phyloP scores from a whole-genome alignment of 2,797 vertebrate species.

The Intellagama lesueurii region DNA sequence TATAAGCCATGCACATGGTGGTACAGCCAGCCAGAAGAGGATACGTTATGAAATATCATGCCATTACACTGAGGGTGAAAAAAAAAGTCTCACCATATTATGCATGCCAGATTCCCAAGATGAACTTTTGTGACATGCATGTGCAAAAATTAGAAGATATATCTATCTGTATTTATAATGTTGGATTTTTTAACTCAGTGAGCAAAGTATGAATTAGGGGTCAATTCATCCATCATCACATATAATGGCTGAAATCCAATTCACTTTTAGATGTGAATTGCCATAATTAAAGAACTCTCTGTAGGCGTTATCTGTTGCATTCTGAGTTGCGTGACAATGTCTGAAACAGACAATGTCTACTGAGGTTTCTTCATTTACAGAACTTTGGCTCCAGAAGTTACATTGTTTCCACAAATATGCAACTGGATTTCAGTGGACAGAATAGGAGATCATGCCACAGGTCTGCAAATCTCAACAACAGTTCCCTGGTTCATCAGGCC shows the following conservation, averaged over 20 bases:
- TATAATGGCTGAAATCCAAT: too few relatives aligned
- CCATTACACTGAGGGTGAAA: neutral
- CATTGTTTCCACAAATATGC: too few relatives aligned
- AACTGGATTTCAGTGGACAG: too few relatives aligned
- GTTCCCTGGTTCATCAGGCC: neutral
- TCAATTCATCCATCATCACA: neutral
- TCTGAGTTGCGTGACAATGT: too few relatives aligned
- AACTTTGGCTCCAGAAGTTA: too few relatives aligned
- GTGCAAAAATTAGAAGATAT: neutral
- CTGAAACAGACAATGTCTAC: too few relatives aligned
- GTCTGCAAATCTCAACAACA: neutral
- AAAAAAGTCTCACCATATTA: neutral
- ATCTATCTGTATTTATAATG: neutral
- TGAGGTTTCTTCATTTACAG: too few relatives aligned
- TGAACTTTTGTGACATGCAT: neutral
- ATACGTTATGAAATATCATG: neutral
- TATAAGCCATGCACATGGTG: neutral
- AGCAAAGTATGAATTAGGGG: neutral
- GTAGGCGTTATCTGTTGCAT: too few relatives aligned
- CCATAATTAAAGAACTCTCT: too few relatives aligned
- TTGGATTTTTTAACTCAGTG: neutral
- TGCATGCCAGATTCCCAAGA: neutral
- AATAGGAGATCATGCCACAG: neutral
- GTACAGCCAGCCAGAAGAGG: neutral
- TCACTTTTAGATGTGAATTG: too few relatives aligned